phyloP scores from a whole-genome alignment of 1,140 invertebrate species.

The Monochamus saltuarius region DNA sequence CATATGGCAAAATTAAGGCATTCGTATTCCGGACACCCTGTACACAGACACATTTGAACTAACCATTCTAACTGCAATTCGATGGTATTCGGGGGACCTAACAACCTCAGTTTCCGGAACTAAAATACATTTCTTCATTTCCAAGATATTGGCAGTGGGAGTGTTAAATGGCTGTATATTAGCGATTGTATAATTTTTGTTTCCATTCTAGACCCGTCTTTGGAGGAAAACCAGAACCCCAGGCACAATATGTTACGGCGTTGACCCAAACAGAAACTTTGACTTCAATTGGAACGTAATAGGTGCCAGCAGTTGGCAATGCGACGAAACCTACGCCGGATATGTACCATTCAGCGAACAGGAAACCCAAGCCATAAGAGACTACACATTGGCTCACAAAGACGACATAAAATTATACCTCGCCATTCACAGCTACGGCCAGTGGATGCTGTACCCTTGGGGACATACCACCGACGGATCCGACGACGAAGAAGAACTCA shows the following conservation, averaged over 20 bases:
- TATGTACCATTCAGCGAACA: constrained; percentile 70
- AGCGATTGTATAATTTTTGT: no score
- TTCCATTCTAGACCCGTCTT: constrained; percentile 56
- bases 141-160: no score
- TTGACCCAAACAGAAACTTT: constrained; percentile 71
- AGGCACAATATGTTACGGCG: constrained; percentile 54
- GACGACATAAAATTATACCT: constrained; percentile 64
- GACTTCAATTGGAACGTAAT: constrained; percentile 63
- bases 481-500: constrained; percentile 48
- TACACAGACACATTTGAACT: no score
- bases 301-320: constrained; percentile 64
- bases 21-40: no score
- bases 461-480: constrained; percentile 58
- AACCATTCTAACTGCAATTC: no score
- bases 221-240: constrained; percentile 66
- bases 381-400: constrained; percentile 53
- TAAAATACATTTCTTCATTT: no score
- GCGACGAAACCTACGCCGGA: constrained; percentile 71
- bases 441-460: constrained; percentile 71
- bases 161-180: no score
- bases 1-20: no score
- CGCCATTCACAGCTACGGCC: constrained; percentile 68
- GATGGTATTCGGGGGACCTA: no score
- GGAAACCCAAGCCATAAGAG: constrained; percentile 64
- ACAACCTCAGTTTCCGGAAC: no score